These are phyloP conservation scores for Drosophila monieri DNA, from an alignment of 2,888 invertebrate genomes.

Conservation along the genomic window DNA sequence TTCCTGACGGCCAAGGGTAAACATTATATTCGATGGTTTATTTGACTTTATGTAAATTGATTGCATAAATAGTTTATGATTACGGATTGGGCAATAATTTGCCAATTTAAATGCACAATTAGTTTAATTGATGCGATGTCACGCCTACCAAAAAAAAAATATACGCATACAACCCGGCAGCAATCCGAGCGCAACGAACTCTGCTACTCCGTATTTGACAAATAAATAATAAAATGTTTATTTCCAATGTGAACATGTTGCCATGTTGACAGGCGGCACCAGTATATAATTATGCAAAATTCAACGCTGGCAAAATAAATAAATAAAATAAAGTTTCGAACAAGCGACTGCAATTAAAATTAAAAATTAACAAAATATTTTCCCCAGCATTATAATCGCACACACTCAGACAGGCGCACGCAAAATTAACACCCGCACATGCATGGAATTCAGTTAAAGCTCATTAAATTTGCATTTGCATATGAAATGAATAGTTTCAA, in stretches of 20 bases:
- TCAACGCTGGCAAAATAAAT: constrained; percentile 38
- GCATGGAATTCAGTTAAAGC: constrained; percentile 53
- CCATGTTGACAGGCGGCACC: constrained; percentile 38
- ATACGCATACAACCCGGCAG: neutral
- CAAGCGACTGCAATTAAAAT: constrained; percentile 76
- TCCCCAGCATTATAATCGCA: constrained; percentile 41
- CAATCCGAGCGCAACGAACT: constrained; percentile 32
- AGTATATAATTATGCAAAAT: constrained; percentile 68
- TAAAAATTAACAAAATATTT: constrained; percentile 76
- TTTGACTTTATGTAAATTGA: constrained; percentile 55
- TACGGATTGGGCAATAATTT: constrained; percentile 50
- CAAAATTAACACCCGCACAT: constrained; percentile 39
- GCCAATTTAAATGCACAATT: constrained; percentile 60
- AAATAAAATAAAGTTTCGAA: constrained; percentile 44
- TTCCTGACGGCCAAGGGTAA: constrained; percentile 8
- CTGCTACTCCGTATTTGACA: constrained; percentile 30
- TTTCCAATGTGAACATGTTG: constrained; percentile 50
- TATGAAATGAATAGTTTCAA: constrained; percentile 68
- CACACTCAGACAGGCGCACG: constrained; percentile 17
- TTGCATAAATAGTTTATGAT: constrained; percentile 63
- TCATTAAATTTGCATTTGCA: constrained; percentile 78
- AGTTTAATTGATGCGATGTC: constrained; percentile 55
- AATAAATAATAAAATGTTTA: constrained; percentile 61
- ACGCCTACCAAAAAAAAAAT: constrained; percentile 20
- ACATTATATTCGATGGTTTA: constrained; percentile 39